Evolutionary conservation across 1,140 invertebrate genomes (phyloP), one percentile per base, ranked within the genome.

Genomic region (Rhopalosiphum padi): DNA sequence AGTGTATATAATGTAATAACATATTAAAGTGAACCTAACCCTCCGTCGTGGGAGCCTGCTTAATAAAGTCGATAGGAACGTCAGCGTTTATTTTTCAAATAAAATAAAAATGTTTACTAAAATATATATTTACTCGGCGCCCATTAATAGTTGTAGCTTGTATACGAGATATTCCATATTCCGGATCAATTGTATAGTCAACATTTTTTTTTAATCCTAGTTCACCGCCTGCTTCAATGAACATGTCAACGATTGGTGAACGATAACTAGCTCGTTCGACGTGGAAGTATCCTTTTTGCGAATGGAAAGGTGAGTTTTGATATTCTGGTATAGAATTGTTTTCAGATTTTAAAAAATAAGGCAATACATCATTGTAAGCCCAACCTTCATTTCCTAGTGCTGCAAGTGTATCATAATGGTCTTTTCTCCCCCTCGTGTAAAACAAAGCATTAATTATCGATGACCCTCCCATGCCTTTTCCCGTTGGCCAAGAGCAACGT

Each of bases 381-480:
- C 98, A 98, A n/a, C 96, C 93, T 6, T n/a, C 0, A 30, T 93
- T 94, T 0, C 94, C 94, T 1, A 94, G 60, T 7, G 23, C 35
- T 43, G 60, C 68, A 55, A 91, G 86, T 8, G 30, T 37, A 35
- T 94, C 91, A 30, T 94, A 94, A 95, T 97, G 96, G 60, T 94
- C 94, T 41, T 96, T 95, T 95, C 97, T 95, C 8, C 98, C 98
- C 94, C 98, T 97, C 0, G 98, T 97, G 94, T 98, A 98, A 77
- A 98, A 97, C 98, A 99, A 98, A 93, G 98, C 98, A 95, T 99
- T 99, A 0, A 99, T 95, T 0, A 97, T 97, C 86, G 97, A 98
- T 0, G 97, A 98, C 1, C 98, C 98, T 18, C 98, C 98, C 94
- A 98, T 96, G 0, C 97, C 97, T 95, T 97, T 97, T 4, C 97